Evolutionary conservation across 2,888 invertebrate species (phyloP), one percentile per base, ranked within the genome.

Genomic region (Dusona sp.): DNA sequence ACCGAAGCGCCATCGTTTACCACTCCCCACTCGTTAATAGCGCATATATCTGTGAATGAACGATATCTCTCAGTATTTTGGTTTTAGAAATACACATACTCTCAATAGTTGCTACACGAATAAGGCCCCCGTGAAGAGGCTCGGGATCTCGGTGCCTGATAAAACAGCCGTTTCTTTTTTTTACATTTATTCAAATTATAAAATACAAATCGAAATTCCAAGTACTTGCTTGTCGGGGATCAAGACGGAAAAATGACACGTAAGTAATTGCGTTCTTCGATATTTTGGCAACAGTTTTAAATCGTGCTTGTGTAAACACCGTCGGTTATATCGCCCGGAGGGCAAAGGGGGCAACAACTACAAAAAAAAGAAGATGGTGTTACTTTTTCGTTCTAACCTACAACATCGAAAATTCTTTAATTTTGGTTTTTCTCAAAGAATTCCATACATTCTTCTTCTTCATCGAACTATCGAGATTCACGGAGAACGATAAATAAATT

Each of bases 181-280:
- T 42, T 22, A 22, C 88, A 87, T 88, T 81, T 13, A 13, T 61
- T 61, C 42, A 13, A 74, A 36, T 38, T 36, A 8, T n/a, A 38
- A 42, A 38, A 54, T 29, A 29, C 29, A 29, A 25, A 13, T 51
- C 48, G 89, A 89, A 90, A 91, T 91, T 88, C 82, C 54, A 89
- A 89, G 91, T 92, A 90, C 92, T 93, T 93, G 92, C 87, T 92
- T 91, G 90, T 93, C 92, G 92, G 92, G 93, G 92, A 91, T 91
- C 93, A 93, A 93, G 93, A 91, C 90, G 90, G 78, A 90, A 91
- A 89, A 91, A 94, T 94, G 94, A 94, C 94, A 90, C 94, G 94
- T 94, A 91, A 93, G 94, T 88, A 22, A n/a, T 77, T 54, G 6
- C 9, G 36, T 65, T 54, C 7, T 13, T 45, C 68, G 16, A 57